These are phyloP conservation scores for Epistrophe eligans DNA, from an alignment of 2,888 invertebrate genomes.

Conservation along the genomic window DNA sequence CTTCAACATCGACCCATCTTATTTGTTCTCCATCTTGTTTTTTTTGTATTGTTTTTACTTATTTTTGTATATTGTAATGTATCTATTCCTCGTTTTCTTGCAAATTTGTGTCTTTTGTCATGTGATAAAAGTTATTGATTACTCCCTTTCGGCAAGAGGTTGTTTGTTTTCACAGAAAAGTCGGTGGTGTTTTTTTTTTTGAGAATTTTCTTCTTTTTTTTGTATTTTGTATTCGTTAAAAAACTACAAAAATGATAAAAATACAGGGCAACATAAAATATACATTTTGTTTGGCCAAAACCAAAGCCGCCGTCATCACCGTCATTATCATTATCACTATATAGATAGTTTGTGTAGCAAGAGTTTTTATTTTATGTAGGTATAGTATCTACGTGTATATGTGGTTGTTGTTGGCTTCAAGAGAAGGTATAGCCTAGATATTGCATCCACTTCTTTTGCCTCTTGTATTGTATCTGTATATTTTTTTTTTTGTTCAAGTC, in stretches of 20 bases:
- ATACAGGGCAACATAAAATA: constrained; percentile 55
- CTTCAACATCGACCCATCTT: neutral
- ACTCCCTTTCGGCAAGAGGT: constrained; percentile 50
- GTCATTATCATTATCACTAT: constrained; percentile 73
- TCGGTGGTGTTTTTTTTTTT: constrained; percentile 11
- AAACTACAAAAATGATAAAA: constrained; percentile 23
- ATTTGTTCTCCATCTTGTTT: neutral
- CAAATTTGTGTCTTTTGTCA: constrained; percentile 59
- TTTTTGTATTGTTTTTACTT: neutral
- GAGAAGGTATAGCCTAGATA: constrained; percentile 70
- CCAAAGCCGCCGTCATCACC: constrained; percentile 70
- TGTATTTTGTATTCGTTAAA: neutral
- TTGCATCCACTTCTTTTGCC: constrained; percentile 37
- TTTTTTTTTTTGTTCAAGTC: constrained; percentile 14
- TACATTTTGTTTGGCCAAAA: constrained; percentile 59
- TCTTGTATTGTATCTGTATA: constrained; percentile 35
- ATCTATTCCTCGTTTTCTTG: constrained; percentile 23
- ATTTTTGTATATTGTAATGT: neutral
- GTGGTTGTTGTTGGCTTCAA: constrained; percentile 21
- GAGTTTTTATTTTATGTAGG: neutral
- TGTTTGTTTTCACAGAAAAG: constrained; percentile 15
- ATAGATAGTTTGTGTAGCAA: neutral
- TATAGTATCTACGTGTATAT: neutral
- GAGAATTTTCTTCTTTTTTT: neutral
- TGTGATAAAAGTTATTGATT: constrained; percentile 70